Conservation (phyloP, 1,140 invertebrate genomes). For the Bombyx mandarina region DNA sequence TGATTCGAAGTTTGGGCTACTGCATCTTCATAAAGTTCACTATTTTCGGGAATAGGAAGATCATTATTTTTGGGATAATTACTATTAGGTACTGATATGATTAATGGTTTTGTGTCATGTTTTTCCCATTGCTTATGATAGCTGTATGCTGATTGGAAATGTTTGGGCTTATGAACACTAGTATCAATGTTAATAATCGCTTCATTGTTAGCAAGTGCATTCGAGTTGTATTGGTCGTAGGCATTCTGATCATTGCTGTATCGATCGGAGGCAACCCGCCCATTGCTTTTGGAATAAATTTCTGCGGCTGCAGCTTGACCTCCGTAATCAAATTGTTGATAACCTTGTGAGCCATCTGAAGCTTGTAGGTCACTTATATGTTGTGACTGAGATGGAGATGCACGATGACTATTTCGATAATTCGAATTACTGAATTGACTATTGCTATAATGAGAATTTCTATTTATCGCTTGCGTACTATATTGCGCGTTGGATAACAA, state of each 20-base stretch:
- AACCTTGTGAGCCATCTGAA: constrained; percentile 20
- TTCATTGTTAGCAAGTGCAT: constrained; percentile 7
- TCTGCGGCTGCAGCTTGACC: constrained; percentile 23
- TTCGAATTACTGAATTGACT: constrained; percentile 21
- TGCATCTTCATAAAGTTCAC: constrained; percentile 41
- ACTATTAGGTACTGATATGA: constrained; percentile 15
- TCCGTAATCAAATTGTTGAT: constrained; percentile 24
- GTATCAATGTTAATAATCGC: too few relatives aligned
- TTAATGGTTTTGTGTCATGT: constrained; percentile 36
- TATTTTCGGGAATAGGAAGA: constrained; percentile 35
- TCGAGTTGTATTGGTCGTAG: constrained; percentile 24
- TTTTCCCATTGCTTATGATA: constrained; percentile 67
- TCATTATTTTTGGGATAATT: constrained; percentile 18
- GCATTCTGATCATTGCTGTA: constrained; percentile 23
- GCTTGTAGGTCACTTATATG: constrained; percentile 23
- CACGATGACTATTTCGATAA: constrained; percentile 10
- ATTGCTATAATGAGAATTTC: constrained; percentile 15
- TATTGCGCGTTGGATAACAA: constrained; percentile 9
- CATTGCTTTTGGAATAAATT: constrained; percentile 27
- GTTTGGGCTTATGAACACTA: constrained; percentile 25
- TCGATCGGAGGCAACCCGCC: too few relatives aligned
- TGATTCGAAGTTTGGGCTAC: constrained; percentile 21
- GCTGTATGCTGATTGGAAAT: constrained; percentile 61
- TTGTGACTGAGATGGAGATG: constrained; percentile 22
- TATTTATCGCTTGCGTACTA: neutral